Percentiles rank a stretch among this genome's conserved stretches.
Conservation (phyloP, 1,140 invertebrate species). For the Apis florea region DNA sequence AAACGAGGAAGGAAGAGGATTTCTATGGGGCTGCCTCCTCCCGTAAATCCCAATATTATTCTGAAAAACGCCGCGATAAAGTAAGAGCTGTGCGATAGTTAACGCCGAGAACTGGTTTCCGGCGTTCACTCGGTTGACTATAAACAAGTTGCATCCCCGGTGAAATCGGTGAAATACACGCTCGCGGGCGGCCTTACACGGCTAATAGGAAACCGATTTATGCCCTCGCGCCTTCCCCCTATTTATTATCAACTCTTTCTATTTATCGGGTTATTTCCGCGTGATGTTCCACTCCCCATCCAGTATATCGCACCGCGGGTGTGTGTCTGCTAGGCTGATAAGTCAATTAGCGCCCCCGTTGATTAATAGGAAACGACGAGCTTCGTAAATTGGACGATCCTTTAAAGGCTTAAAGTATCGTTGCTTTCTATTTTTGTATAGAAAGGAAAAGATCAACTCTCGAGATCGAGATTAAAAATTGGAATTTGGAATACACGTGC, state of each 20-base stretch:
- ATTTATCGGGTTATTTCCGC: constrained; percentile 35
- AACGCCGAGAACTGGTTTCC: constrained; percentile 16
- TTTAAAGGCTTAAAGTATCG: not conserved
- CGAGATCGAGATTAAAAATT: too few species aligned
- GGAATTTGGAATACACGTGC: too few species aligned
- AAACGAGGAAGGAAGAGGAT: not conserved
- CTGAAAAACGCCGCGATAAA: constrained; percentile 29
- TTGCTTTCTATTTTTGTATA: not conserved
- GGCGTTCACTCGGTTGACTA: constrained; percentile 6
- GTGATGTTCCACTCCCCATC: constrained; percentile 22
- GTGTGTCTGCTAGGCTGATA: constrained; percentile 36
- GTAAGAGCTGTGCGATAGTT: not conserved
- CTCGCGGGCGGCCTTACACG: constrained; percentile 17
- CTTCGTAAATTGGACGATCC: constrained; percentile 43
- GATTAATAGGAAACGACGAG: constrained; percentile 56
- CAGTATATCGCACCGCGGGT: constrained; percentile 15
- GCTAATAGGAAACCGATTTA: constrained; percentile 58
- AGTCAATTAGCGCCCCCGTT: constrained; percentile 51
- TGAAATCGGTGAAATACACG: constrained; percentile 54
- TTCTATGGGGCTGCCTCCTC: not conserved
- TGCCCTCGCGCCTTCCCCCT: constrained; percentile 8
- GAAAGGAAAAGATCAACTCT: too few species aligned
- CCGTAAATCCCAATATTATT: constrained; percentile 35
- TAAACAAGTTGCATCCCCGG: constrained; percentile 41
- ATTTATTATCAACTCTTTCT: constrained; percentile 33